Evolutionary conservation across 2,797 vertebrate species (phyloP), one percentile per base, ranked within the genome.

Genomic region (Lindbergichthys nudifrons): DNA sequence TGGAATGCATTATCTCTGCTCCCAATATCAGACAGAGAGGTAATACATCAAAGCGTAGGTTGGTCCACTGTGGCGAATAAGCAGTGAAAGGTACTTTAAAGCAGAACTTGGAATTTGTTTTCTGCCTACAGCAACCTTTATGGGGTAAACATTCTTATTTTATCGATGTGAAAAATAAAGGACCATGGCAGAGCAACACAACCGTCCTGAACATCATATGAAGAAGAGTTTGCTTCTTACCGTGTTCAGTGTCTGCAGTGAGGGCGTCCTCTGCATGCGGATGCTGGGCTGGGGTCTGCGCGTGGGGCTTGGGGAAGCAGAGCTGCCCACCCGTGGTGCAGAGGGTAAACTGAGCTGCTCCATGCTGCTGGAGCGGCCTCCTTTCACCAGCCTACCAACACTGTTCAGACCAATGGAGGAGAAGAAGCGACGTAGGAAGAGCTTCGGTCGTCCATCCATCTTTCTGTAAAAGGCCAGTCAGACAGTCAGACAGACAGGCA

Each of bases 391-490:
- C 61, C 93, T 89, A 10, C 94, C 94, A 15, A 95, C 89, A 11
- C 94, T 94, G 85, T 95, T 95, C 67, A 95, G 91, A 6, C 94
- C 94, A 26, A 96, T 95, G 68, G 94, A 94, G 64, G 95, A 96
- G 81, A 96, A 95, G 91, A 95, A 95, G 68, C 94, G 93, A 9
- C 94, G 93, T 43, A 96, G 89, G 68, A 94, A 96, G 39, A 95
- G 92, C 86, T 94, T 96, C 26, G 94, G 90, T 3, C 92, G 84
- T 11, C 92, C 94, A 56, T 96, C 94, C 15, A 90, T 51, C 72
- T 92, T 94, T 74, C 94, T 95, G 64, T 18, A 26, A 47, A 42
- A 60, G 2, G 2, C 57, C 65, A 62, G 15, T 52, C 18, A 9
- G 19, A 26, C 4, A 26, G 26, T 26, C 26, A 26, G 23, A 23